Percentiles rank a stretch among this genome's conserved stretches.
Evolutionary conservation across 2,888 invertebrate species (phyloP).

Genomic region (Podabrus alpinus): DNA sequence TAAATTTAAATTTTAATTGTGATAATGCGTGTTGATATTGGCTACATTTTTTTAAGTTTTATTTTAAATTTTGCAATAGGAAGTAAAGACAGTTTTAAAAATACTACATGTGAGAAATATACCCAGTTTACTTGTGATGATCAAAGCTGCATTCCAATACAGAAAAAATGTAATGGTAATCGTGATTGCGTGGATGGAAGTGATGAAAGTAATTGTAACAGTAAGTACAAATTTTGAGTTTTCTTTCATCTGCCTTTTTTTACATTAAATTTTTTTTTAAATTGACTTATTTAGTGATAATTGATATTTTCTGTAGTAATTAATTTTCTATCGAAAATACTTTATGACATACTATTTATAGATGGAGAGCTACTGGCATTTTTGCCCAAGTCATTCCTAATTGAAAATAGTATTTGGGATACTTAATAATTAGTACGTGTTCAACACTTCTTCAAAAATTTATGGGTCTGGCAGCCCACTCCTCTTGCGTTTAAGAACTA

Average conservation of each 20-base stretch:
- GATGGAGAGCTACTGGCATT: no score
- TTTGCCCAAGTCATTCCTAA: no score
- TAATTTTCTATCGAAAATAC: no score
- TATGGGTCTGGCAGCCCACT: no score
- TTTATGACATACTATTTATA: no score
- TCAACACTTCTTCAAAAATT: no score
- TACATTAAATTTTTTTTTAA: neutral
- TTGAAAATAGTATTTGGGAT: no score
- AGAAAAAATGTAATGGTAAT: conserved; percentile 61
- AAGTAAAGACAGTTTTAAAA: conserved; percentile 48
- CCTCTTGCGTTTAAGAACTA: no score
- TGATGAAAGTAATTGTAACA: conserved; percentile 60
- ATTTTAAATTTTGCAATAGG: conserved; percentile 39
- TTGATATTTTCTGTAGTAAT: no score
- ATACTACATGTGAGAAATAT: conserved; percentile 56
- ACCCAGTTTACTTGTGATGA: conserved; percentile 67
- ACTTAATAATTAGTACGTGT: no score
- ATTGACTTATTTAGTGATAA: no score
- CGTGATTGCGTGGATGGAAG: conserved; percentile 63
- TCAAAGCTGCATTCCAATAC: conserved; percentile 58
- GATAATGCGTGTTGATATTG: neutral
- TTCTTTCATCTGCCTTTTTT: no score
- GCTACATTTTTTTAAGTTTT: neutral
- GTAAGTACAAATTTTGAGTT: conserved; percentile 49
- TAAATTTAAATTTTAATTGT: neutral